Evolutionary conservation across 2,113 vertebrate species (phyloP).

Genomic region (Sapayoa aenigma): DNA sequence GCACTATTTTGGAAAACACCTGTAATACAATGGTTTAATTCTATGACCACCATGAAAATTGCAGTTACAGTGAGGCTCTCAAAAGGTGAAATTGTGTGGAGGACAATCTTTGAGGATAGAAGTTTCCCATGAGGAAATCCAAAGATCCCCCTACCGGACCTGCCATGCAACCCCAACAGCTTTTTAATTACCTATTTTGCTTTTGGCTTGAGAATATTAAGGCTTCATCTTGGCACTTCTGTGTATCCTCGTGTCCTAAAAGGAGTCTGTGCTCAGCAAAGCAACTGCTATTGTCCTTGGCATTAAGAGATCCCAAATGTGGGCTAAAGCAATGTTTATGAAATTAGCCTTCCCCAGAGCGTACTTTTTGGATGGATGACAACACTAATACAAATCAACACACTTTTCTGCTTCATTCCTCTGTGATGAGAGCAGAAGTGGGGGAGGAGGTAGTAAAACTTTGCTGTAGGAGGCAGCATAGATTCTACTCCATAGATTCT

Average conservation of each 20-base stretch:
- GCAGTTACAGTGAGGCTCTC: neutral
- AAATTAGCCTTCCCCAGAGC: neutral
- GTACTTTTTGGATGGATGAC: neutral
- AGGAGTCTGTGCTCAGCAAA: neutral
- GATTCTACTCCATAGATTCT: neutral
- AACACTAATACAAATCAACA: neutral
- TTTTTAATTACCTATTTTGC: neutral
- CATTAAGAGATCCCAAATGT: neutral
- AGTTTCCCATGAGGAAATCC: neutral
- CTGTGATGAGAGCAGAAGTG: neutral
- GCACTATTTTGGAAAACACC: neutral
- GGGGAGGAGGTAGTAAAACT: neutral
- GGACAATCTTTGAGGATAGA: neutral
- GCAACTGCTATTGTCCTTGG: neutral
- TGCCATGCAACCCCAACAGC: neutral
- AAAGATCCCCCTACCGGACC: neutral
- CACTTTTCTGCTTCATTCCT: neutral
- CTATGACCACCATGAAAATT: neutral
- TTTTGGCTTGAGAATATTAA: neutral
- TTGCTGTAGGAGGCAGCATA: neutral
- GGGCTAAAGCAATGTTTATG: neutral
- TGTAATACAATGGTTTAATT: neutral
- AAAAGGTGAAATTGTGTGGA: neutral
- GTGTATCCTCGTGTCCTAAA: neutral
- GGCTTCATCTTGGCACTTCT: neutral